Evolutionary conservation across 2,797 vertebrate species (phyloP).

Genomic region (Pyrocephalus nanus): DNA sequence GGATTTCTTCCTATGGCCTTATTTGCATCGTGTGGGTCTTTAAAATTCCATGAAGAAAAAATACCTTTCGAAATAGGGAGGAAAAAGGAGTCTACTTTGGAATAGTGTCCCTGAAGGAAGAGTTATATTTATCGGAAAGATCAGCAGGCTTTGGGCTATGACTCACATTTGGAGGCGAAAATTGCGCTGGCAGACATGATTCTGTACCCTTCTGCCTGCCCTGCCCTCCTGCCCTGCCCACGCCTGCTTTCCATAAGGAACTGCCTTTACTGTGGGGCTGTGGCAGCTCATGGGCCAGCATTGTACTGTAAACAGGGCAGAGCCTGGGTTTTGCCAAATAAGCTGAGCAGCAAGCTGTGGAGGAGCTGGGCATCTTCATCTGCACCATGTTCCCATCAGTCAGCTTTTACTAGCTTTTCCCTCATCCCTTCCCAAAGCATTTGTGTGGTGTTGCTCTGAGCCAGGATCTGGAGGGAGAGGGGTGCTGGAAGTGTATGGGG

Average conservation of each 20-base stretch:
- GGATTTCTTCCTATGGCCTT: neutral
- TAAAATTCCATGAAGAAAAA: neutral
- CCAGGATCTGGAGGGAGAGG: neutral
- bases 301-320: neutral
- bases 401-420: neutral
- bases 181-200: neutral
- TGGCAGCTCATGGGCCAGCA: neutral
- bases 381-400: neutral
- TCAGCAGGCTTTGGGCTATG: conserved; percentile 10
- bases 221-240: neutral
- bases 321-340: neutral
- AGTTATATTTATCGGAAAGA: neutral
- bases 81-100: neutral
- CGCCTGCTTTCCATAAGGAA: neutral
- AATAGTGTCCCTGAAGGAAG: neutral
- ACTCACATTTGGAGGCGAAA: neutral
- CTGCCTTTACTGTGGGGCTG: neutral
- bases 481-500: neutral
- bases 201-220: neutral
- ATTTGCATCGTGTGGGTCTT: neutral
- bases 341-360: neutral
- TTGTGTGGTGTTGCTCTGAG: neutral
- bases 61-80: neutral
- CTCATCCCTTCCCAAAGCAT: neutral
- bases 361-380: neutral